These are phyloP conservation scores for Xenopus laevis DNA, from an alignment of 2,113 vertebrate genomes.

Conservation along the genomic window DNA sequence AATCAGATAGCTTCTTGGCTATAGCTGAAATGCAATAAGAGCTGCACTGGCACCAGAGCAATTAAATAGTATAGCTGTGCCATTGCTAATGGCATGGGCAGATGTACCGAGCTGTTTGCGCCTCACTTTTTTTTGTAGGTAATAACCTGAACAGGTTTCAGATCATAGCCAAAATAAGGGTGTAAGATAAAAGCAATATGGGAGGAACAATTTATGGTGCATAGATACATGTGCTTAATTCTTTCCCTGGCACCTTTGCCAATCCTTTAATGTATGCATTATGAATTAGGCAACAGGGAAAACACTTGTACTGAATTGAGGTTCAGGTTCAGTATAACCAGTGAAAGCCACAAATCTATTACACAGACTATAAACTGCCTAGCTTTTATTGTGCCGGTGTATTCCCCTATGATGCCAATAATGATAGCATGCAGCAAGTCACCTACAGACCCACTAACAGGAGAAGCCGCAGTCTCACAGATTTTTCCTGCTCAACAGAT, in stretches of 20 bases:
- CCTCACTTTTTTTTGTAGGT: slow-evolving; percentile 7
- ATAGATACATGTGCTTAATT: background rate
- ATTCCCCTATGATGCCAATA: no score
- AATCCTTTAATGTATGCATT: background rate
- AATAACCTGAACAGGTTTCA: slow-evolving; percentile 18
- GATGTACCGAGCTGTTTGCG: background rate
- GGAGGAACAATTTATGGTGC: slow-evolving; percentile 3
- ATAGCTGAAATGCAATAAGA: background rate
- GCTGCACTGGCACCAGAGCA: no score
- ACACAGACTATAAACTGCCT: background rate
- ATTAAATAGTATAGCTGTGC: background rate
- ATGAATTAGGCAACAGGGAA: background rate
- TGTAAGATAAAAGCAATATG: background rate
- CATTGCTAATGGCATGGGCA: background rate
- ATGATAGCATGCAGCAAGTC: no score
- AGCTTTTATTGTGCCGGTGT: no score
- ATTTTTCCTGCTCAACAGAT: no score
- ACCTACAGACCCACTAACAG: no score
- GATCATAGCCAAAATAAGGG: slow-evolving; percentile 5
- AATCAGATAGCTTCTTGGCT: rapidly evolving
- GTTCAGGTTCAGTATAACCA: background rate
- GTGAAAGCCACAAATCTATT: background rate
- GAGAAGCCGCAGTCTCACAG: no score
- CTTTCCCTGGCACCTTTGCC: slow-evolving; percentile 2
- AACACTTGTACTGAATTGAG: background rate